Base-by-base conservation (phyloP, 2,797 vertebrate genomes). In the Danio tinwini region DNA sequence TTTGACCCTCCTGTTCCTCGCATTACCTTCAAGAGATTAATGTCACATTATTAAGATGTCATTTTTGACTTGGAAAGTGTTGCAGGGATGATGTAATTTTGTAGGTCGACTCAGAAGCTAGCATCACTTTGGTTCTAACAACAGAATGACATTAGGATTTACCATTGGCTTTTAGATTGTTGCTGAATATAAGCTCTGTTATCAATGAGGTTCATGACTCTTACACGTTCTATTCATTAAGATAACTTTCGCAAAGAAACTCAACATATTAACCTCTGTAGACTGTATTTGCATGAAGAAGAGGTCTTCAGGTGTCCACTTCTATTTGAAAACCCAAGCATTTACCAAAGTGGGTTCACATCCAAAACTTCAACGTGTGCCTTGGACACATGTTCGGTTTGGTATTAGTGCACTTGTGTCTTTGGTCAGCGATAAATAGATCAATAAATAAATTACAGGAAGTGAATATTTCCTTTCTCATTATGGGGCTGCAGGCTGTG, bases 1-100 rank as follows among this genome's bases (percentile, higher is more conserved):
- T 94, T 94, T 14, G 92, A 87, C 42, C 88, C 91, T 0, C 91
- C 81, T 16, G 75, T 61, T 76, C 86, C 90, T 7, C 93, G 68
- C 61, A 93, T 82, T 42, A 91, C 92, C 93, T 94, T 83, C 2
- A 45, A 72, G 68, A 47, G 16, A 7, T 45, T 39, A 19, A 71
- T 52, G 0, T 52, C 11, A 63, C 40, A 53, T 29, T 6, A 78
- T 29, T 39, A 62, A 16, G 16, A 21, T 12, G 47, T 50, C 1
- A 58, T 29, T 14, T 67, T 71, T 72, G 17, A 42, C 53, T 45
- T 5, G 1, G 50, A 69, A 16, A 40, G 67, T 53, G 29, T 50
- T 69, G 67, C 49, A 69, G 67, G 16, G 49, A 53, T 69, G 5
- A 69, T 2, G 6, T 53, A 10, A 69, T 40, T 53, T 53, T 53